phyloP scores from a whole-genome alignment of 2,888 invertebrate genomes.

The Dusona sp. region DNA sequence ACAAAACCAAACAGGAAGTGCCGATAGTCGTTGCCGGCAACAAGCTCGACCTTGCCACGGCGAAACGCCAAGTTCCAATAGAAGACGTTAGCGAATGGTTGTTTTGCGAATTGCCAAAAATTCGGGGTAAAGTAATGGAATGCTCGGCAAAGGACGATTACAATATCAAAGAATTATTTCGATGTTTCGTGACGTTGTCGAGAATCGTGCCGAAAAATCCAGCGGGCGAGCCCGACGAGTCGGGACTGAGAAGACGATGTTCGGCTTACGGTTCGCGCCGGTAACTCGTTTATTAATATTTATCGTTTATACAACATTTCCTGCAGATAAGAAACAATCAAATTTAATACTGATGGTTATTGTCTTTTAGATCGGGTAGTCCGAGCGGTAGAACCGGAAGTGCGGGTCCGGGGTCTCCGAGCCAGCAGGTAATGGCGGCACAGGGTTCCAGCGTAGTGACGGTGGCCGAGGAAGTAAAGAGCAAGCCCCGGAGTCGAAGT shows the following conservation, averaged over 20 bases:
- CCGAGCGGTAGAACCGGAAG: constrained; percentile 80
- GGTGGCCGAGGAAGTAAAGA: constrained; percentile 85
- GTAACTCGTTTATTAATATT: constrained; percentile 70
- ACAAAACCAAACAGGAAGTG: constrained; percentile 87
- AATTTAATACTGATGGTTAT: neutral
- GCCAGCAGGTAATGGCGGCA: constrained; percentile 78
- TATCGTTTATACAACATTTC: neutral
- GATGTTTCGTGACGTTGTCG: constrained; percentile 91
- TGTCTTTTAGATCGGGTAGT: constrained; percentile 78
- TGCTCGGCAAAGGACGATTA: constrained; percentile 93
- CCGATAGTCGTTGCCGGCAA: constrained; percentile 95
- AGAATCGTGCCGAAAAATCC: constrained; percentile 88
- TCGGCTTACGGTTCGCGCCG: constrained; percentile 88
- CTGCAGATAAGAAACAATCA: neutral
- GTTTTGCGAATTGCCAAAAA: constrained; percentile 90
- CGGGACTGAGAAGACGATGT: constrained; percentile 89
- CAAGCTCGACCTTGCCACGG: constrained; percentile 91
- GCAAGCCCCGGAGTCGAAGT: constrained; percentile 90
- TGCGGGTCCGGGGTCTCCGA: constrained; percentile 78
- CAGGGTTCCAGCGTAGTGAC: constrained; percentile 81
- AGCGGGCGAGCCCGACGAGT: constrained; percentile 86
- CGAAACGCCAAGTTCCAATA: constrained; percentile 90
- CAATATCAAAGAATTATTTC: constrained; percentile 92
- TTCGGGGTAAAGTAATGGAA: constrained; percentile 91
- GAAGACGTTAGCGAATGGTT: constrained; percentile 94